These are phyloP conservation scores for Nebria brevicollis DNA, from an alignment of 2,888 invertebrate species.

Conservation along the genomic window DNA sequence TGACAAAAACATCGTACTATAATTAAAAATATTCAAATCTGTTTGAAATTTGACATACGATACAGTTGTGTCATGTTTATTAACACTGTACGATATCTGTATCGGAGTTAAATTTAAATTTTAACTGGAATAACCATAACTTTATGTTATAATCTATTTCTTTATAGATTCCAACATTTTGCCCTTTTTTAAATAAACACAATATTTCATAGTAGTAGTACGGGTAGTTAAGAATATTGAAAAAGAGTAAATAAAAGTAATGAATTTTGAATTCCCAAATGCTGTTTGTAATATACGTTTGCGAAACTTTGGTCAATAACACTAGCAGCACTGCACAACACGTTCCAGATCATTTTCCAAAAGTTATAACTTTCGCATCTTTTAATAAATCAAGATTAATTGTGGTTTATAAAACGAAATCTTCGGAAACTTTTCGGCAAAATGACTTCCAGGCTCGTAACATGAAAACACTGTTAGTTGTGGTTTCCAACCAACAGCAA, in stretches of 20 bases:
- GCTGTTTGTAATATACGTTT: neutral
- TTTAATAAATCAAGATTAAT: conserved; percentile 47
- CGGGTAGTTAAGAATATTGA: neutral
- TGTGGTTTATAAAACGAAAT: conserved; percentile 47
- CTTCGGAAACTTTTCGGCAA: conserved; percentile 41
- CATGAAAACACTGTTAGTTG: conserved; percentile 41
- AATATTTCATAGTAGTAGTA: neutral
- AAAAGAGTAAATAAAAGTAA: neutral
- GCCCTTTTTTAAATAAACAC: no score
- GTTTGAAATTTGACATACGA: no score
- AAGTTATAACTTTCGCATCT: conserved; percentile 42
- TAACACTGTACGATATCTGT: no score
- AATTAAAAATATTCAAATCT: neutral
- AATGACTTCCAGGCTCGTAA: conserved; percentile 41
- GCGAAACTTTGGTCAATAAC: conserved; percentile 31
- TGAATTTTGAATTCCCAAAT: neutral
- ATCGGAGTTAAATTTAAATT: no score
- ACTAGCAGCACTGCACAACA: conserved; percentile 24
- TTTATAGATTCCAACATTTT: no score
- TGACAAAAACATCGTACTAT: neutral
- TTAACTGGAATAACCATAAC: no score
- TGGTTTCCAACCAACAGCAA: conserved; percentile 16
- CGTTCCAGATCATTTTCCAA: conserved; percentile 46
- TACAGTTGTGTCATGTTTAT: no score
- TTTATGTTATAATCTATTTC: no score